Conservation (phyloP, 1,140 invertebrate species). For the Helicoverpa armigera region DNA sequence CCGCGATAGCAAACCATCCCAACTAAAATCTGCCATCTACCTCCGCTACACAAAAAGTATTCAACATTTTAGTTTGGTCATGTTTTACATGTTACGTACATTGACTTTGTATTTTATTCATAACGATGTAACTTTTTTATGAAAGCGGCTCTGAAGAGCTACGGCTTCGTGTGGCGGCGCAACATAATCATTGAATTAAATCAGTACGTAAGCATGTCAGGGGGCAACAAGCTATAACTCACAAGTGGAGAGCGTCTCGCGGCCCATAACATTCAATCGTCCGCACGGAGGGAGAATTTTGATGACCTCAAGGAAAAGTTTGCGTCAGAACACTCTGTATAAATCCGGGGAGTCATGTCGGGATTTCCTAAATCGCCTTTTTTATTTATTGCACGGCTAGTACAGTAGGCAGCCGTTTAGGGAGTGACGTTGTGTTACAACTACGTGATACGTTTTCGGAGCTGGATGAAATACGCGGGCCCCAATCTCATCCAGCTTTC, state of each 20-base stretch:
- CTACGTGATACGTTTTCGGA: slow-evolving; percentile 62
- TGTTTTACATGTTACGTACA: slow-evolving; percentile 35
- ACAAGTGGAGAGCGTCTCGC: slow-evolving; percentile 75
- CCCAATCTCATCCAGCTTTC: neutral
- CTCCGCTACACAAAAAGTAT: neutral
- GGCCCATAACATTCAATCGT: slow-evolving; percentile 84
- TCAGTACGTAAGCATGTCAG: slow-evolving; percentile 69
- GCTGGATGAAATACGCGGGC: slow-evolving; percentile 53
- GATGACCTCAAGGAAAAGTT: slow-evolving; percentile 82
- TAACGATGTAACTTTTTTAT: slow-evolving; percentile 44
- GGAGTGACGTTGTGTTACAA: slow-evolving; percentile 63
- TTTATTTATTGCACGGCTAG: slow-evolving; percentile 79
- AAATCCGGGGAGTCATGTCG: slow-evolving; percentile 80
- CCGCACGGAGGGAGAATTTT: slow-evolving; percentile 81
- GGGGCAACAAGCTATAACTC: slow-evolving; percentile 73
- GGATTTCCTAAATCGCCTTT: slow-evolving; percentile 82
- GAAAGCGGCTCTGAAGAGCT: slow-evolving; percentile 26
- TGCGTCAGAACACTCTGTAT: slow-evolving; percentile 79
- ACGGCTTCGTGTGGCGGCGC: slow-evolving; percentile 31
- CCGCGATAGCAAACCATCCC: neutral
- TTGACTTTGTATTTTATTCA: slow-evolving; percentile 38
- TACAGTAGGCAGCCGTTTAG: slow-evolving; percentile 71
- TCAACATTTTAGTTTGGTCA: slow-evolving; percentile 34
- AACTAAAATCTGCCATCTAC: slow-evolving; percentile 26
- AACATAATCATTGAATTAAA: slow-evolving; percentile 67